A percentile compares a stretch with the other conserved stretches of the same genome.
Evolutionary conservation across 2,797 vertebrate species (phyloP).

Genomic region (Crenuchus spilurus): DNA sequence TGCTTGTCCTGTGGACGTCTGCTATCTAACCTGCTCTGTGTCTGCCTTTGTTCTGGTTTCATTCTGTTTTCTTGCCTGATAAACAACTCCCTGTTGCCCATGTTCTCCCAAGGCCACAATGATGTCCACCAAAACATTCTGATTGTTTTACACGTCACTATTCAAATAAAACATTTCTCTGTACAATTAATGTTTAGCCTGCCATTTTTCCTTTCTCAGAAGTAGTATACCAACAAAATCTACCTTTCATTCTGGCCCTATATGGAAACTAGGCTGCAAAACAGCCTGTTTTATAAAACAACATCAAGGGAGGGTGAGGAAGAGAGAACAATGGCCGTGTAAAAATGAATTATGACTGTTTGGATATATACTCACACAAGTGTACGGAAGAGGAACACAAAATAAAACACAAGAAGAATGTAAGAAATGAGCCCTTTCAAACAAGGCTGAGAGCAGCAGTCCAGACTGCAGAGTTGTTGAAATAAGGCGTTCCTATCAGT

Average conservation of each 20-base stretch:
- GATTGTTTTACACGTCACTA: conserved; percentile 65
- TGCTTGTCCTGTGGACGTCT: conserved; percentile 43
- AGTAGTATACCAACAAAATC: no score
- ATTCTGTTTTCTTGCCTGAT: conserved; percentile 8
- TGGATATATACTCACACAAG: no score
- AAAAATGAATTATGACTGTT: no score
- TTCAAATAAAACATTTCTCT: conserved; percentile 66
- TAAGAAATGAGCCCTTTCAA: not conserved
- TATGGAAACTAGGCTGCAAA: no score
- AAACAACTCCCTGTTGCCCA: conserved; percentile 20
- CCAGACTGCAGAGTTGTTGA: not conserved
- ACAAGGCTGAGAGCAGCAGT: not conserved
- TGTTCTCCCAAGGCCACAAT: conserved; percentile 43
- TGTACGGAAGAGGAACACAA: no score
- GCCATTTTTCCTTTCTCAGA: conserved; percentile 5
- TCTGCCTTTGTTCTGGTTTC: conserved; percentile 18
- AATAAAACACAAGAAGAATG: not conserved
- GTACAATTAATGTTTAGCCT: conserved; percentile 48
- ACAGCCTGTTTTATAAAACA: no score
- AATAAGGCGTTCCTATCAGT: not conserved
- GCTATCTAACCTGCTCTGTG: conserved; percentile 20
- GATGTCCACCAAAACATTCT: conserved; percentile 44
- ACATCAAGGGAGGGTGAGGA: no score
- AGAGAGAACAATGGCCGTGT: no score
- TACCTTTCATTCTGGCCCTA: no score